Conservation (phyloP, 2,888 invertebrate species). For the Ormyrus pomaceus region DNA sequence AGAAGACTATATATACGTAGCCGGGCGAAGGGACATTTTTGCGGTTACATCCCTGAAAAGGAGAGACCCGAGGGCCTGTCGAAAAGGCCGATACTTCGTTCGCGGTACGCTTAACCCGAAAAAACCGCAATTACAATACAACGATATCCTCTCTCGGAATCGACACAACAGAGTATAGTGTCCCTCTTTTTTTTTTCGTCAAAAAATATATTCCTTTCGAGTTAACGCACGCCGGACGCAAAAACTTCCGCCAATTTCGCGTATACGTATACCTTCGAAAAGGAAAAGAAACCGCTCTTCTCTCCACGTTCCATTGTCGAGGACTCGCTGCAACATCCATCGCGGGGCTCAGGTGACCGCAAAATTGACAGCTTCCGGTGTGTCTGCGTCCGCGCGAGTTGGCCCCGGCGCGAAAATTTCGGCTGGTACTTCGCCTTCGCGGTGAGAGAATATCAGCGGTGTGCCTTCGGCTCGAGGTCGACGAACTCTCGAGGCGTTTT, state of each 20-base stretch:
- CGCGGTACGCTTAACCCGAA: background rate
- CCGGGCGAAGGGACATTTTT: background rate
- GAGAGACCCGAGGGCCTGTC: no score
- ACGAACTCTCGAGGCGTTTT: background rate
- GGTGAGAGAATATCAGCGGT: conserved; percentile 12
- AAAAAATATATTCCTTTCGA: conserved; percentile 9
- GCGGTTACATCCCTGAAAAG: conserved; percentile 1
- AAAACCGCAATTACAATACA: conserved; percentile 21
- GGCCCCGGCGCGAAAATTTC: conserved; percentile 30
- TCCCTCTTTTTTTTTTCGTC: conserved; percentile 12
- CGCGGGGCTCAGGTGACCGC: conserved; percentile 59
- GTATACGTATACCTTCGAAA: background rate
- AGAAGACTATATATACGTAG: no score
- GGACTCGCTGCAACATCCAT: background rate
- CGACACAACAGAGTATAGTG: conserved; percentile 10
- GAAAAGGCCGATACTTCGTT: no score
- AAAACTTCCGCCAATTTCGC: conserved; percentile 53
- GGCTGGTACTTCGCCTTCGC: conserved; percentile 1
- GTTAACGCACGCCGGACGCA: background rate
- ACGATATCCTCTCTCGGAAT: background rate
- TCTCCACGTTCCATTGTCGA: background rate
- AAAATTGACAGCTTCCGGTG: conserved; percentile 69
- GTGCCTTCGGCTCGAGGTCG: background rate
- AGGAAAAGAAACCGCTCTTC: conserved; percentile 19
- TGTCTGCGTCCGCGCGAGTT: conserved; percentile 38